Conservation (phyloP, 2,797 vertebrate species). For the Coendou prehensilis region DNA sequence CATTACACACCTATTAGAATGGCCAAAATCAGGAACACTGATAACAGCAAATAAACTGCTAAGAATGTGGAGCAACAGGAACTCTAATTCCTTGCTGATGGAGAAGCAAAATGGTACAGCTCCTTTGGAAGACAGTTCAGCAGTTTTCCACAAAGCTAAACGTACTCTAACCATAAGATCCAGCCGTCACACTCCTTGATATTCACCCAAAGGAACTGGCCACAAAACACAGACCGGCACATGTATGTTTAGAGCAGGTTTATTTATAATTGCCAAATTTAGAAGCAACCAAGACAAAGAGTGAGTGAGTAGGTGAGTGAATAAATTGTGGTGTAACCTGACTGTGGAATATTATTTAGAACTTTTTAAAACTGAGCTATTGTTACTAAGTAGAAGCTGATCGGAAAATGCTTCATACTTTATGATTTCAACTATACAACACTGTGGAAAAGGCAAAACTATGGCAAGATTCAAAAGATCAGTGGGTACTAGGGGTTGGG, state of each 20-base stretch:
- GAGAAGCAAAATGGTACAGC: neutral
- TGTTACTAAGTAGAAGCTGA: neutral
- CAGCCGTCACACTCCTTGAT: neutral
- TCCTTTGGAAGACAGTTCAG: neutral
- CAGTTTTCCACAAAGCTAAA: neutral
- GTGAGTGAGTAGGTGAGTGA: neutral
- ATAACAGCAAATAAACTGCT: neutral
- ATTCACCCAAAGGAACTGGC: neutral
- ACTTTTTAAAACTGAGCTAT: neutral
- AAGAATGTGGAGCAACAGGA: neutral
- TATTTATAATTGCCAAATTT: neutral
- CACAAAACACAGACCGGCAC: neutral
- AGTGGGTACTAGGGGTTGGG: neutral
- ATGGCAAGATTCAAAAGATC: neutral
- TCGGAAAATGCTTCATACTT: neutral
- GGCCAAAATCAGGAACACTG: neutral
- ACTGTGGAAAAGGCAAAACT: neutral
- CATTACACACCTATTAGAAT: neutral
- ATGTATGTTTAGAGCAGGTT: neutral
- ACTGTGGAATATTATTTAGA: neutral
- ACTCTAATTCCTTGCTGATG: neutral
- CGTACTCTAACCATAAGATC: neutral
- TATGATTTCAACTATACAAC: neutral
- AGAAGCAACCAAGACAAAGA: neutral
- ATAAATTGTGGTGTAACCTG: neutral